These are phyloP conservation scores for Nemurella pictetii DNA, from an alignment of 2,888 invertebrate genomes.

Conservation along the genomic window DNA sequence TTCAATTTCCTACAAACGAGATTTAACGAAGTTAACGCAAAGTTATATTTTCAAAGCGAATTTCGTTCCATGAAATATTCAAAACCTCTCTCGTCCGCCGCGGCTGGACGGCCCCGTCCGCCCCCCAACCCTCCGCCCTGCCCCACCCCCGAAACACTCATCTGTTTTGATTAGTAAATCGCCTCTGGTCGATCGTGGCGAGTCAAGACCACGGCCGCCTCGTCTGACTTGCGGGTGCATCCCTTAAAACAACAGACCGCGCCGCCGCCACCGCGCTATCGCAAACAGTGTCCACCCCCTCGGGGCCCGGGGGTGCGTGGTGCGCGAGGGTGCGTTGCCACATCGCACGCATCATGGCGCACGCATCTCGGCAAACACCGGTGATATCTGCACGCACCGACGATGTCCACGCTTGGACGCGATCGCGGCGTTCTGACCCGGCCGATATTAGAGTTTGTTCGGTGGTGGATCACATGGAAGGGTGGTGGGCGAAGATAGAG, in stretches of 20 bases:
- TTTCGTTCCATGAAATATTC: background rate
- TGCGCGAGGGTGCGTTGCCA: too few relatives aligned
- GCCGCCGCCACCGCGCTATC: background rate
- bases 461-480: too few relatives aligned
- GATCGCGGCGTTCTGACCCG: too few relatives aligned
- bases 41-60: background rate
- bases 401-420: too few relatives aligned
- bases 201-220: conserved; percentile 1
- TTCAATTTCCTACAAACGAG: background rate
- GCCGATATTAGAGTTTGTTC: too few relatives aligned
- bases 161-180: conserved; percentile 21
- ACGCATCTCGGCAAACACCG: background rate
- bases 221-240: background rate
- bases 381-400: too few relatives aligned
- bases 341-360: too few relatives aligned
- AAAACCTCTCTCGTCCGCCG: background rate
- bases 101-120: background rate
- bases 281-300: background rate
- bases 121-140: background rate
- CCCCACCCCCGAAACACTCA: background rate
- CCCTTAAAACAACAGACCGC: background rate
- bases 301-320: too few relatives aligned
- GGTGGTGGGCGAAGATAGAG: too few relatives aligned
- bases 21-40: background rate
- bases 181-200: background rate